Conservation (phyloP, 2,113 vertebrate genomes). For the Triplophysa siluroides region DNA sequence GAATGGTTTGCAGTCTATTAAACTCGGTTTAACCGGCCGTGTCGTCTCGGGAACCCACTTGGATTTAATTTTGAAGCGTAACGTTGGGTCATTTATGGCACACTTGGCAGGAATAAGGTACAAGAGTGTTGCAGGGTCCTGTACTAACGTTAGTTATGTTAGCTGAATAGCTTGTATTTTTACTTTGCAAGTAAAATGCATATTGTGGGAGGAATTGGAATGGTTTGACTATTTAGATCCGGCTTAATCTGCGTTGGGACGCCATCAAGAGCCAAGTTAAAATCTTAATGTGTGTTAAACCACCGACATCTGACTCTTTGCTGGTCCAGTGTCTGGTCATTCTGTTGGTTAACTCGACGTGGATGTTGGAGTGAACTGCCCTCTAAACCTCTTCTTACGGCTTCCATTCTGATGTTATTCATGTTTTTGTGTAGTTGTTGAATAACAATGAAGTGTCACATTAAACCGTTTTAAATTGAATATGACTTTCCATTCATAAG, state of each 20-base stretch:
- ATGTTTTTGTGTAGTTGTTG: background rate
- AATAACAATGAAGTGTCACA: background rate
- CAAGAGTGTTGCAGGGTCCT: background rate
- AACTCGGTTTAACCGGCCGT: slow-evolving; percentile 26
- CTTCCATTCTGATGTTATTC: background rate
- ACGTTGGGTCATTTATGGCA: background rate
- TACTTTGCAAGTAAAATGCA: background rate
- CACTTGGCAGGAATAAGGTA: background rate
- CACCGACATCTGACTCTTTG: background rate
- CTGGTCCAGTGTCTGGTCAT: background rate
- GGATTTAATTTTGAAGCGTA: background rate
- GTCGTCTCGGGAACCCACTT: background rate
- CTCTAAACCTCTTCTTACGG: background rate
- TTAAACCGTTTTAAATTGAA: too few species aligned
- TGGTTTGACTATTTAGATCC: background rate
- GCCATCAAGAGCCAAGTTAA: background rate
- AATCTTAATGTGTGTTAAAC: background rate
- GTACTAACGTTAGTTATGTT: slow-evolving; percentile 1
- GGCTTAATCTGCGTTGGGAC: background rate
- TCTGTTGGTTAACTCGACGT: slow-evolving; percentile 23
- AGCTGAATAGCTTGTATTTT: slow-evolving; percentile 21
- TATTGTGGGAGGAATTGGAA: background rate
- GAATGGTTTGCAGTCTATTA: slow-evolving; percentile 56
- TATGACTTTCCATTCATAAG: background rate
- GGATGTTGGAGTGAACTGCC: background rate